Evolutionary conservation across 1,140 invertebrate genomes (phyloP).

Genomic region (Bicyclus anynana): DNA sequence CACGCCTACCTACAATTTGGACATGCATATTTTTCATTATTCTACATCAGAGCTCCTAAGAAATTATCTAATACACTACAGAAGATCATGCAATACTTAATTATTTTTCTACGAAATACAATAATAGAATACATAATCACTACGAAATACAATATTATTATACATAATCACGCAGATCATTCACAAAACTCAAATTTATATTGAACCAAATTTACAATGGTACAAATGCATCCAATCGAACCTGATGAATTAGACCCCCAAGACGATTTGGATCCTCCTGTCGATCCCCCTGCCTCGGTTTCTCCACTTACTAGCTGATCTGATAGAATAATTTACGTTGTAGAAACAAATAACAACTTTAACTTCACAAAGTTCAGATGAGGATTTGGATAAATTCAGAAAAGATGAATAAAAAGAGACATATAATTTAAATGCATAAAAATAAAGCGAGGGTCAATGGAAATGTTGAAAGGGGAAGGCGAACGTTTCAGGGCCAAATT

Average conservation of each 20-base stretch:
- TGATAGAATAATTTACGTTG: conserved; percentile 29
- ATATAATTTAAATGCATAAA: no score
- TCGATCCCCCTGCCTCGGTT: conserved; percentile 46
- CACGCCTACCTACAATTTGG: background rate
- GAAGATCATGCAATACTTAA: background rate
- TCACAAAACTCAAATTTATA: background rate
- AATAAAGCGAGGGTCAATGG: no score
- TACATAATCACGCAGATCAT: background rate
- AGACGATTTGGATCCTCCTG: conserved; percentile 48
- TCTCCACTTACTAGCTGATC: conserved; percentile 71
- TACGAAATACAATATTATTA: no score
- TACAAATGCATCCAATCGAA: conserved; percentile 55
- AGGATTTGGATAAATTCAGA: no score
- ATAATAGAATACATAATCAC: no score
- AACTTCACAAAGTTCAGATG: no score
- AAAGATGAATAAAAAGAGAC: no score
- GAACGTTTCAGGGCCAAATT: no score
- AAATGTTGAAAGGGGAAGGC: no score
- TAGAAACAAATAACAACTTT: background rate
- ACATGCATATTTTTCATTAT: background rate
- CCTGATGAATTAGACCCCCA: conserved; percentile 65
- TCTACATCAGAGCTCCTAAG: background rate
- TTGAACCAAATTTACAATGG: background rate
- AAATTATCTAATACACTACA: background rate
- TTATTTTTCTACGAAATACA: background rate